A percentile compares a stretch with the other conserved stretches of the same genome.
Evolutionary conservation across 2,888 invertebrate genomes (phyloP).

Genomic region (Cantharis rustica): DNA sequence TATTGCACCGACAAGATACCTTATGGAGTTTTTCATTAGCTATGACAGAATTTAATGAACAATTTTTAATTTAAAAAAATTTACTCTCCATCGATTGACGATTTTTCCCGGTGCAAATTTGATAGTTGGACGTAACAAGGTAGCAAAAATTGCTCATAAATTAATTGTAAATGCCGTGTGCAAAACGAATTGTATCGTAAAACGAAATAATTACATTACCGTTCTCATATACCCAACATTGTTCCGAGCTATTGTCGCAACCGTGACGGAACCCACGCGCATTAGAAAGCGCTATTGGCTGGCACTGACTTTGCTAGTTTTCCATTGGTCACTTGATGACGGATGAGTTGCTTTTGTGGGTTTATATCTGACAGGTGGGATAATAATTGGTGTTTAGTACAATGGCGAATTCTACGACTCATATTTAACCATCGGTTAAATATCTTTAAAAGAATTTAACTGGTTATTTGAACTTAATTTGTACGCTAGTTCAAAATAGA

Average conservation of each 20-base stretch:
- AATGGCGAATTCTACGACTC: slow-evolving; percentile 43
- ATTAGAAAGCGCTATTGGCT: slow-evolving; percentile 51
- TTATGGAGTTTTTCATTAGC: not conserved
- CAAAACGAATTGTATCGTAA: not conserved
- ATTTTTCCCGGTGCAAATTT: not conserved
- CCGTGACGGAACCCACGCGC: slow-evolving; percentile 53
- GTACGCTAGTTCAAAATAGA: not conserved
- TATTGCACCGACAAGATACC: not conserved
- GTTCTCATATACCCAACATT: slow-evolving; percentile 8
- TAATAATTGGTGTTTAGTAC: slow-evolving; percentile 47
- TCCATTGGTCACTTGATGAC: slow-evolving; percentile 52
- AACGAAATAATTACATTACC: not conserved
- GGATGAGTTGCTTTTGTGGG: slow-evolving; percentile 52
- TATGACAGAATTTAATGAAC: not conserved
- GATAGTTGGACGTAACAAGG: not conserved
- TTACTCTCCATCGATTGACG: not conserved
- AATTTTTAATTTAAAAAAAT: not conserved
- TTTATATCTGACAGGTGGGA: slow-evolving; percentile 52
- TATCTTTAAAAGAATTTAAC: not conserved
- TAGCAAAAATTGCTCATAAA: not conserved
- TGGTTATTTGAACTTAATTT: not conserved
- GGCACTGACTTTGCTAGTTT: slow-evolving; percentile 40
- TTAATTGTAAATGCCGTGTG: not conserved
- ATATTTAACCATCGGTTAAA: not conserved
- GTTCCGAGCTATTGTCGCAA: slow-evolving; percentile 27